phyloP scores from a whole-genome alignment of 2,888 invertebrate genomes.

The Stratiomys singularior region DNA sequence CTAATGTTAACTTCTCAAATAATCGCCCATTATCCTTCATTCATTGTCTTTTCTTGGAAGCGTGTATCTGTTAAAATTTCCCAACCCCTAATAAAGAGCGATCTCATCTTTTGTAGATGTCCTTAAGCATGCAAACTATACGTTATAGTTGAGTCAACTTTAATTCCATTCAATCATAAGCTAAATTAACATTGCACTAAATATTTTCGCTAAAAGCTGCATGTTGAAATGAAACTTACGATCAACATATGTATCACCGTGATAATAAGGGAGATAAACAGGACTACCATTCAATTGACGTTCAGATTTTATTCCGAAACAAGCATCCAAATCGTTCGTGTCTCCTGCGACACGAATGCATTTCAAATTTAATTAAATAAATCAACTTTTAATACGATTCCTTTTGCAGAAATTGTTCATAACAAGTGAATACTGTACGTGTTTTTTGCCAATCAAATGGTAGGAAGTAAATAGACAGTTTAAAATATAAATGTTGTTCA shows the following conservation, averaged over 20 bases:
- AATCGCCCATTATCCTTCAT: too few species aligned
- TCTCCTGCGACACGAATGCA: constrained; percentile 58
- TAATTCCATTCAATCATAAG: background rate
- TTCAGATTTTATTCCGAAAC: constrained; percentile 71
- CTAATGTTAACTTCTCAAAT: too few species aligned
- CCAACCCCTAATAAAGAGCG: too few species aligned
- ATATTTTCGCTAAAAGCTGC: constrained; percentile 20
- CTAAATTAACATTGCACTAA: constrained; percentile 32
- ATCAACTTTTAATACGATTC: background rate
- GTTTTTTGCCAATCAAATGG: constrained; percentile 51
- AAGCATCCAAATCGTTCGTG: constrained; percentile 64
- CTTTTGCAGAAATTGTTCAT: constrained; percentile 7
- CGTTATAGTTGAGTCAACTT: too few species aligned
- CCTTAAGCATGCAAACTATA: too few species aligned
- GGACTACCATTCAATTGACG: constrained; percentile 80
- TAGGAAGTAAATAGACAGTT: constrained; percentile 24
- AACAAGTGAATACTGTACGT: constrained; percentile 36
- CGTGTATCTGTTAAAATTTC: too few species aligned
- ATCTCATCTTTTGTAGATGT: too few species aligned
- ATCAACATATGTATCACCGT: constrained; percentile 80
- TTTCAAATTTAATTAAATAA: constrained; percentile 18
- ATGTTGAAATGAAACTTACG: constrained; percentile 71
- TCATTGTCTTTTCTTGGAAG: too few species aligned
- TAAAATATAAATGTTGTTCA: too few species aligned
- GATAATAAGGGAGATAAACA: constrained; percentile 85